A percentile compares a stretch with the other conserved stretches of the same genome.
Conservation (phyloP, 2,113 vertebrate species). For the Colinus virginianus region DNA sequence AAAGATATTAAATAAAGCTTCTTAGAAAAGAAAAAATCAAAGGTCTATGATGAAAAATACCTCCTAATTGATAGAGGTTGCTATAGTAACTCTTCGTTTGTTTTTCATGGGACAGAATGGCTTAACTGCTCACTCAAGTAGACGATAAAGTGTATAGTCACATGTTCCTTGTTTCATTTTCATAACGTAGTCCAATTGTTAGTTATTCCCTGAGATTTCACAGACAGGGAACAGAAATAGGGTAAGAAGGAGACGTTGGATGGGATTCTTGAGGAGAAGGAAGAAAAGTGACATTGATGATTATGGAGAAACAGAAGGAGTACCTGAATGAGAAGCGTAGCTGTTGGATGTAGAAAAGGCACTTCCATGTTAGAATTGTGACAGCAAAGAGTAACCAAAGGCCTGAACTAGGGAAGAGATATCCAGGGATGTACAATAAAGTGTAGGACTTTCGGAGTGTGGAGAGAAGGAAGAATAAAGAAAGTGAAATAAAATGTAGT, state of each 20-base stretch:
- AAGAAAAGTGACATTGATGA: not conserved
- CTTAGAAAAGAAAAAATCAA: constrained; percentile 64
- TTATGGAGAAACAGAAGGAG: not conserved
- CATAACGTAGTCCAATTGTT: not conserved
- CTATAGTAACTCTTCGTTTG: constrained; percentile 38
- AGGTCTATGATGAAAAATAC: constrained; percentile 34
- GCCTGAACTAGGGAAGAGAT: not conserved
- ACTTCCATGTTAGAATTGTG: not conserved
- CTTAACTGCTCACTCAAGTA: not conserved
- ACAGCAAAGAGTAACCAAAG: not conserved
- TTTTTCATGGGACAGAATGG: constrained; percentile 7
- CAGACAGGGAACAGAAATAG: not conserved
- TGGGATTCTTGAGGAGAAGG: not conserved
- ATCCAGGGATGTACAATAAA: not conserved
- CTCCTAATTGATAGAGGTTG: constrained; percentile 46
- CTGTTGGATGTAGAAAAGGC: not conserved
- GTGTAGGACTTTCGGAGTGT: not conserved
- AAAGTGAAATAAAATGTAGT: not conserved
- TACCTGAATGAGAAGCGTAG: accelerated
- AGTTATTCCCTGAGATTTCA: not conserved
- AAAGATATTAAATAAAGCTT: constrained; percentile 62
- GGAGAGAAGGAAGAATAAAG: not conserved
- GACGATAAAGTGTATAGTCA: not conserved
- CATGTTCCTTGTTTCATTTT: not conserved
- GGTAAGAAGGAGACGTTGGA: not conserved